Conservation (phyloP, 1,140 invertebrate species). For the Drosophila nannoptera region DNA sequence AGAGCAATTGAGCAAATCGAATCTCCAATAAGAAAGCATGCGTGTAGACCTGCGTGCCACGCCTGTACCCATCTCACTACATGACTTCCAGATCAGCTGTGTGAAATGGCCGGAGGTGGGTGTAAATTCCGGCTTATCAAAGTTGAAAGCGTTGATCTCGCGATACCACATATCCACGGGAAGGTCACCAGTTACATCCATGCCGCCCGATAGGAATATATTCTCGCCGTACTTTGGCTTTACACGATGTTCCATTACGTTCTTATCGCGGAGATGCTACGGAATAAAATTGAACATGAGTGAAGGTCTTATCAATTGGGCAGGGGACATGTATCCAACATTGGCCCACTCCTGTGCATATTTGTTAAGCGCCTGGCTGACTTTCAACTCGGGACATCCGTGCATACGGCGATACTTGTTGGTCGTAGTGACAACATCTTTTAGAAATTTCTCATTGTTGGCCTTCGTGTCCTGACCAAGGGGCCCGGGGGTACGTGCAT, state of each 20-base stretch:
- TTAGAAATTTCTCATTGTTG: constrained; percentile 60
- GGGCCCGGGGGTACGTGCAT: constrained; percentile 49
- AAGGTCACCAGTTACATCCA: constrained; percentile 81
- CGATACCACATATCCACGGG: constrained; percentile 84
- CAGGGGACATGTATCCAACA: constrained; percentile 16
- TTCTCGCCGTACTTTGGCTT: constrained; percentile 68
- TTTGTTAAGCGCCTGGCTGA: constrained; percentile 48
- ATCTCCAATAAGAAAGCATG: neutral
- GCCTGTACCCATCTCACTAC: constrained; percentile 85
- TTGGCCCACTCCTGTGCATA: constrained; percentile 66
- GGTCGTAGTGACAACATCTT: constrained; percentile 47
- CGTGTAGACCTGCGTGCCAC: constrained; percentile 70
- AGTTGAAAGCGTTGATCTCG: constrained; percentile 82
- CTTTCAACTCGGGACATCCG: constrained; percentile 48
- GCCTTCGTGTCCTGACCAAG: constrained; percentile 55
- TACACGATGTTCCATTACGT: constrained; percentile 58
- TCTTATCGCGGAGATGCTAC: constrained; percentile 60
- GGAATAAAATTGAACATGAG: neutral
- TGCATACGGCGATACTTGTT: constrained; percentile 60
- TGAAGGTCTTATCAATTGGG: neutral
- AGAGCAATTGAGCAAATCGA: neutral
- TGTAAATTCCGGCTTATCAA: constrained; percentile 64
- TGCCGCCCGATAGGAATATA: constrained; percentile 65
- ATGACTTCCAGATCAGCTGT: constrained; percentile 86
- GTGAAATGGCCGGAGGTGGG: constrained; percentile 83